Conservation (phyloP, 2,888 invertebrate species). For the Mythimna loreyi region DNA sequence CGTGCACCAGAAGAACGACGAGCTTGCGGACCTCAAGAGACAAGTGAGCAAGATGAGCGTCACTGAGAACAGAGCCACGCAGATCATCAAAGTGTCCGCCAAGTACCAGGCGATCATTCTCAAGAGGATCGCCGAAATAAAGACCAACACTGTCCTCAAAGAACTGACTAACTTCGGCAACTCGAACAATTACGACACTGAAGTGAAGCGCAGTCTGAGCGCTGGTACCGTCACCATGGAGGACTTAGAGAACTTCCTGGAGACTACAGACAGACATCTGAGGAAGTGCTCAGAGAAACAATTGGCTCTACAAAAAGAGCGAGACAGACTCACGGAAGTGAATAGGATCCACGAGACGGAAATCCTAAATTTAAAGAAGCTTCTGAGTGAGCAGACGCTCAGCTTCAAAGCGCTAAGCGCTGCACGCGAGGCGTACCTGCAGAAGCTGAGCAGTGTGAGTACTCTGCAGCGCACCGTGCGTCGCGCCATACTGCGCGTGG, state of each 20-base stretch:
- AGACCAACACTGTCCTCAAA: constrained; percentile 83
- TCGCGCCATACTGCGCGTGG: constrained; percentile 81
- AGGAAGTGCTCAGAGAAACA: constrained; percentile 84
- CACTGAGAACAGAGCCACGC: constrained; percentile 82
- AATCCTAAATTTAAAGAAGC: constrained; percentile 83
- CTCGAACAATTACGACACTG: constrained; percentile 76
- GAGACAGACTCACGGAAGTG: constrained; percentile 82
- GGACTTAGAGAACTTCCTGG: constrained; percentile 86
- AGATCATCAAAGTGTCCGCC: constrained; percentile 87
- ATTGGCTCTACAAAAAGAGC: constrained; percentile 80
- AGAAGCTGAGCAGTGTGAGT: constrained; percentile 81
- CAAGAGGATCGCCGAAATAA: constrained; percentile 85
- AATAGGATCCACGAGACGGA: constrained; percentile 86
- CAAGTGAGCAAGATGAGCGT: constrained; percentile 84
- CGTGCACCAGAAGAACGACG: constrained; percentile 85
- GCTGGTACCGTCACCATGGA: constrained; percentile 85
- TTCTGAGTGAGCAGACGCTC: constrained; percentile 82
- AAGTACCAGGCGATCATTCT: constrained; percentile 87
- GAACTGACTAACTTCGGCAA: constrained; percentile 86
- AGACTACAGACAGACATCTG: constrained; percentile 85
- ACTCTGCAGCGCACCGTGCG: constrained; percentile 84
- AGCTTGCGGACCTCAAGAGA: constrained; percentile 84
- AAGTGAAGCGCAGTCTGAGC: constrained; percentile 78
- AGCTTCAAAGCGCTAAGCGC: constrained; percentile 83
- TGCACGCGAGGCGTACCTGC: constrained; percentile 82